phyloP scores from a whole-genome alignment of 2,113 vertebrate species.

The Xiphophorus maculatus region DNA sequence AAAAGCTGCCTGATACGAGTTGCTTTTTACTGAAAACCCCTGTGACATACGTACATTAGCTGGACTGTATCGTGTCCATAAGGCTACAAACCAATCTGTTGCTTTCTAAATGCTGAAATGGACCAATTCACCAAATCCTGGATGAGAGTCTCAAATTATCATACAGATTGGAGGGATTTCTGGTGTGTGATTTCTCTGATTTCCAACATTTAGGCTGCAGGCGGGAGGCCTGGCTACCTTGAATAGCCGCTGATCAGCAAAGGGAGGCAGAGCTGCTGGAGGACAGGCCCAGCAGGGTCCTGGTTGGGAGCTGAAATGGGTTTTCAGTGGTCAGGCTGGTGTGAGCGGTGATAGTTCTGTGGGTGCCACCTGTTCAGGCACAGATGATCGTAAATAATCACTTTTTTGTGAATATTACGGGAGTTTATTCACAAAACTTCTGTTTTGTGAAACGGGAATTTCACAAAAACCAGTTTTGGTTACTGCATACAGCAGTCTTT shows the following conservation, averaged over 20 bases:
- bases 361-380: slow-evolving; percentile 62
- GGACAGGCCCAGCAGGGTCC: slow-evolving; percentile 27
- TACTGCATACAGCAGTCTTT: too few relatives aligned
- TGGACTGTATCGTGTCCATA: slow-evolving; percentile 31
- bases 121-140: slow-evolving; percentile 37
- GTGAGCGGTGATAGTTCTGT: slow-evolving; percentile 28
- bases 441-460: too few relatives aligned
- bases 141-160: slow-evolving; percentile 54
- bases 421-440: too few relatives aligned
- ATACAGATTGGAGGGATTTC: slow-evolving; percentile 67
- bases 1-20: not conserved
- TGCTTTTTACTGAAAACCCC: slow-evolving; percentile 14
- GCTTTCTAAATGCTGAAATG: slow-evolving; percentile 24
- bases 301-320: slow-evolving; percentile 23
- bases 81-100: slow-evolving; percentile 33
- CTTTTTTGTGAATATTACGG: not conserved
- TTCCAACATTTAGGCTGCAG: slow-evolving; percentile 43
- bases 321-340: slow-evolving; percentile 24
- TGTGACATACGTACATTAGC: slow-evolving; percentile 9
- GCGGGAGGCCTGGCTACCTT: slow-evolving; percentile 45
- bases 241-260: slow-evolving; percentile 56
- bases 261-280: slow-evolving; percentile 35
- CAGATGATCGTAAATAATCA: slow-evolving; percentile 69
- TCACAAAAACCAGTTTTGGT: too few relatives aligned
- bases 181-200: slow-evolving; percentile 52